A percentile compares a stretch with the other conserved stretches of the same genome.
These are phyloP conservation scores for Dryomyza anilis DNA, from an alignment of 2,888 invertebrate genomes.

Conservation along the genomic window DNA sequence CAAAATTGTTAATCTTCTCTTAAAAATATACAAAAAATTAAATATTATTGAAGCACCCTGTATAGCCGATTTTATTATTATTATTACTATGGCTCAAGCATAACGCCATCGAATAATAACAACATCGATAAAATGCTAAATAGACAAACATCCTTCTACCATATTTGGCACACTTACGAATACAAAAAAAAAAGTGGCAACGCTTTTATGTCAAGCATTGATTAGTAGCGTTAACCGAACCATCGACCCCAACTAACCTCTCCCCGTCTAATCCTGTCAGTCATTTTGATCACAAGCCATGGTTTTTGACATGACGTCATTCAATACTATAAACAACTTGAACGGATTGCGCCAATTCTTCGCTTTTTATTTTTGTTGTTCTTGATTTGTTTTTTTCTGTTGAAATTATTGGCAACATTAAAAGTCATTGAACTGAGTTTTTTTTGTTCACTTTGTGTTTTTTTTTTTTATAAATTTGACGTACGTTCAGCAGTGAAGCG, in stretches of 20 bases:
- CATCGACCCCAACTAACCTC: not conserved
- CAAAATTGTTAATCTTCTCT: too few relatives aligned
- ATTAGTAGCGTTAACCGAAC: not conserved
- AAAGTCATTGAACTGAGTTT: slow-evolving; percentile 1
- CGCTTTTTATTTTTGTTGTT: not conserved
- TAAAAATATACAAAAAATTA: too few relatives aligned
- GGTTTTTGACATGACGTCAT: not conserved
- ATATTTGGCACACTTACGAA: not conserved
- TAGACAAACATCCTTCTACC: not conserved
- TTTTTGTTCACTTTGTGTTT: not conserved
- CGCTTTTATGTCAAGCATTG: too few relatives aligned
- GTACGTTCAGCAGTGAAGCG: slow-evolving; percentile 6
- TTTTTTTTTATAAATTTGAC: not conserved
- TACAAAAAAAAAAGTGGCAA: too few relatives aligned
- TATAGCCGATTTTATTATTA: too few relatives aligned
- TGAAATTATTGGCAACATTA: not conserved
- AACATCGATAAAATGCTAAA: too few relatives aligned
- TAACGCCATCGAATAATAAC: too few relatives aligned
- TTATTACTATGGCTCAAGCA: too few relatives aligned
- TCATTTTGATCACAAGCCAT: not conserved
- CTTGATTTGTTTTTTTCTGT: not conserved
- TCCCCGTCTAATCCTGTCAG: not conserved
- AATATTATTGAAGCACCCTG: too few relatives aligned
- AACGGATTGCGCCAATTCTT: slow-evolving; percentile 8
- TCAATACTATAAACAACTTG: not conserved